Evolutionary conservation across 2,797 vertebrate genomes (phyloP), one percentile per base, ranked within the genome.

Genomic region (Enteromius treurensis): DNA sequence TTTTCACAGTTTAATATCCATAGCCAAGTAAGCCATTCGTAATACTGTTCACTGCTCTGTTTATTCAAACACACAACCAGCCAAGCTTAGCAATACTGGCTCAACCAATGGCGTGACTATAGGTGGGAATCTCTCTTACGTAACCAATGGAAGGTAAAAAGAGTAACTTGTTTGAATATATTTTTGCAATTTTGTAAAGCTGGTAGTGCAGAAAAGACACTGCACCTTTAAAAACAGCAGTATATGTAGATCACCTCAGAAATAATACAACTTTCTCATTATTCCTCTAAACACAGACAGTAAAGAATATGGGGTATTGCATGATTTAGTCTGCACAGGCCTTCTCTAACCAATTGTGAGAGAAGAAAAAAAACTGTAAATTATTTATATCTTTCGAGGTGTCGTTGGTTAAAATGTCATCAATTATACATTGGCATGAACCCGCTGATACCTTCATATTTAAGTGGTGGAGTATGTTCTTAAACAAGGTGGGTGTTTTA

Each of bases 311-410:
- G 32, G 3, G 13, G 15, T 60, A 60, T 71, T 71, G 55, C 19
- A 1, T 81, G 40, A 37, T 74, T 62, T 23, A 26, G 26, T 81
- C 29, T 53, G 15, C 34, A 73, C 9, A n/a, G 21, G n/a, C 53
- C 19, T 49, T 55, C 65, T 79, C n/a, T 29, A 69, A 69, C 47
- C 40, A 62, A 53, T 53, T 62, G 79, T 34, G 26, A 62, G 7
- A 3, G 51, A 19, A 40, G 37, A 26, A 5, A 60, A 37, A 45
- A 65, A 26, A 0, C 15, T 13, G 14, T 65, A 26, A 73, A 81
- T 81, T 17, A 81, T 81, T 73, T 11, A 75, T 37, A 75, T 37
- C 70, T 49, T 67, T 42, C 29, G 21, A 65, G 32, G 80, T 82
- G 58, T 75, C 45, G 3, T 65, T 29, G 60, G 45, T 77, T 40